Evolutionary conservation across 2,113 vertebrate genomes (phyloP).

Genomic region (Pandion haliaetus): DNA sequence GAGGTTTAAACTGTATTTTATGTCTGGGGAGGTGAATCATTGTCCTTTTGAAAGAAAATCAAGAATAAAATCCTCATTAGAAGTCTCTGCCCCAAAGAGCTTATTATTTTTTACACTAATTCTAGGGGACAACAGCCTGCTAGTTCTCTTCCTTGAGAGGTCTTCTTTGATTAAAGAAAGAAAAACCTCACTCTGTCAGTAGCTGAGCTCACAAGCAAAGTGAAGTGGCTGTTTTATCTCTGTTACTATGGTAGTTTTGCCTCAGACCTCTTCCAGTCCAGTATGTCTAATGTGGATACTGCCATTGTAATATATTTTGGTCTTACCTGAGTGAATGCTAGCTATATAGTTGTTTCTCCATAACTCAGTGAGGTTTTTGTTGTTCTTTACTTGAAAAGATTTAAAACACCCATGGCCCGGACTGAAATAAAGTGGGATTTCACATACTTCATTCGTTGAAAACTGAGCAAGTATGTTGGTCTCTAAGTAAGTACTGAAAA

Average conservation of each 20-base stretch:
- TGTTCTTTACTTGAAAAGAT: neutral
- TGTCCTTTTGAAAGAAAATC: neutral
- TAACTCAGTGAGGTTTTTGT: neutral
- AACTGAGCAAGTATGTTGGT: neutral
- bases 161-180: slow-evolving; percentile 1
- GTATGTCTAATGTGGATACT: neutral
- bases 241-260: slow-evolving; percentile 19
- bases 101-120: neutral
- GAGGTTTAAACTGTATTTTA: neutral
- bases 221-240: slow-evolving; percentile 20
- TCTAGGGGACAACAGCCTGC: neutral
- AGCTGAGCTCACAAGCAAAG: neutral
- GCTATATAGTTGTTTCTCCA: neutral
- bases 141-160: neutral
- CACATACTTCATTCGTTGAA: neutral
- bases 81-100: neutral
- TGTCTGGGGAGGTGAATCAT: neutral
- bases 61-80: neutral
- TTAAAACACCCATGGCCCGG: neutral
- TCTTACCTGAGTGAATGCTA: neutral
- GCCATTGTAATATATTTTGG: neutral
- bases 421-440: neutral
- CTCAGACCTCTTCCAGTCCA: neutral
- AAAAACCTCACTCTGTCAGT: neutral
- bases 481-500: neutral